Conservation (phyloP, 2,888 invertebrate genomes). For the Drosophila prostipennis region DNA sequence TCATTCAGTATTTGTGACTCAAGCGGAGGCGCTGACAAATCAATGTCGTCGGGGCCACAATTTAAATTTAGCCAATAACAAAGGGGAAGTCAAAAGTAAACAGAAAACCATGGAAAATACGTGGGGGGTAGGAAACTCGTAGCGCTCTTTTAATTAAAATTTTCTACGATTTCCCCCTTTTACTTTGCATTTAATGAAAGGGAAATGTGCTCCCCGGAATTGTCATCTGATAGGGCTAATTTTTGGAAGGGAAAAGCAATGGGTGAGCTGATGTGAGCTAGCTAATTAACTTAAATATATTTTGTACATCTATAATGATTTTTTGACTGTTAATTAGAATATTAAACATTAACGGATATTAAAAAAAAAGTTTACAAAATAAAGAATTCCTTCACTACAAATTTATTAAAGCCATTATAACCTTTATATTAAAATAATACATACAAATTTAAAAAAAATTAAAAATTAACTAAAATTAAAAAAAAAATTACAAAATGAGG, state of each 20-base stretch:
- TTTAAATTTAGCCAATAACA: constrained; percentile 69
- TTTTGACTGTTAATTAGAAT: no score
- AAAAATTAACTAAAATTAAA: no score
- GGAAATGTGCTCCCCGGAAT: constrained; percentile 14
- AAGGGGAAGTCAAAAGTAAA: constrained; percentile 26
- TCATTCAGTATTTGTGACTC: constrained; percentile 27
- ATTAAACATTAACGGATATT: no score
- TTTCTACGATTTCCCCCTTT: constrained; percentile 17
- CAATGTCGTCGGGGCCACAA: constrained; percentile 56
- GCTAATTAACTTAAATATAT: neutral
- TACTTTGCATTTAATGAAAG: neutral
- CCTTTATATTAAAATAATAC: no score
- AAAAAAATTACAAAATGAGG: no score
- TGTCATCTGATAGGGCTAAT: constrained; percentile 21
- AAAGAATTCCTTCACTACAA: no score
- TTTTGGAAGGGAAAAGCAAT: neutral
- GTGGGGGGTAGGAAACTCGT: neutral
- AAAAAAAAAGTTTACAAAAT: no score
- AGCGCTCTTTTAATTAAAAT: constrained; percentile 22
- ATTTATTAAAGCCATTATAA: no score
- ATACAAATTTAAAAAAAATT: no score
- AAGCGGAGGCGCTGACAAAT: constrained; percentile 67
- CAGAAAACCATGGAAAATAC: neutral
- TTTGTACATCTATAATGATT: no score
- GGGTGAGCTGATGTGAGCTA: neutral